Base-by-base conservation (phyloP, 2,888 invertebrate species). In the Parnassius smintheus region DNA sequence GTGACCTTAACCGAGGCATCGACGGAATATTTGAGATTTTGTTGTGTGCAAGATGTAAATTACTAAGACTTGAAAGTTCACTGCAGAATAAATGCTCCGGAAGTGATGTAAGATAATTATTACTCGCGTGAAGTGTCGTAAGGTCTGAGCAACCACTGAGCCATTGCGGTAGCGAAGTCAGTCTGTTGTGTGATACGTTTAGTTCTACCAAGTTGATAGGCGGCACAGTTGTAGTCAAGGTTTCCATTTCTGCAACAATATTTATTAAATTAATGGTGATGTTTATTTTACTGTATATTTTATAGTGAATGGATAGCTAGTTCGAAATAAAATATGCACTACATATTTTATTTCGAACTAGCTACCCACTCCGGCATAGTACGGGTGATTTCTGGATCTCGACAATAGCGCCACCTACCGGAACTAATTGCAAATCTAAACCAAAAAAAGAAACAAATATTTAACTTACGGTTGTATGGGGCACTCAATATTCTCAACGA, bases 151-250 rank as follows among this genome's bases (percentile, higher is more conserved):
- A 95, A 46, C 94, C 94, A 11, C 94, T 94, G 52, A 96, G 86
- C 96, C 96, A 97, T 72, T 95, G 95, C 0, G 97, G 96, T 59
- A 97, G 83, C 8, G 93, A 89, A 25, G 93, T 94, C 65, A 97
- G 84, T 73, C 94, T 94, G 76, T 97, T 97, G 80, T 95, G 94
- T 9, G 96, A 96, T 11, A 97, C 94, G 76, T 97, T 95, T 54
- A 97, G 92, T 78, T 96, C 95, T 69, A 94, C 93, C 56, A 97
- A 86, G 77, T 95, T 94, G 42, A 93, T 89, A 35, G 97, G 97
- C 58, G 94, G 93, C 25, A 95, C 94, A 58, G 93, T 92, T 10
- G 96, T 93, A 7, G 93, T 94, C 50, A 97, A 86, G 68, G 94
- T 94, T 74, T 95, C 95, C 66, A 97, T 85, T 85, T 94, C 96